These are phyloP conservation scores for Helicoverpa armigera DNA, from an alignment of 1,140 invertebrate genomes.

Conservation along the genomic window DNA sequence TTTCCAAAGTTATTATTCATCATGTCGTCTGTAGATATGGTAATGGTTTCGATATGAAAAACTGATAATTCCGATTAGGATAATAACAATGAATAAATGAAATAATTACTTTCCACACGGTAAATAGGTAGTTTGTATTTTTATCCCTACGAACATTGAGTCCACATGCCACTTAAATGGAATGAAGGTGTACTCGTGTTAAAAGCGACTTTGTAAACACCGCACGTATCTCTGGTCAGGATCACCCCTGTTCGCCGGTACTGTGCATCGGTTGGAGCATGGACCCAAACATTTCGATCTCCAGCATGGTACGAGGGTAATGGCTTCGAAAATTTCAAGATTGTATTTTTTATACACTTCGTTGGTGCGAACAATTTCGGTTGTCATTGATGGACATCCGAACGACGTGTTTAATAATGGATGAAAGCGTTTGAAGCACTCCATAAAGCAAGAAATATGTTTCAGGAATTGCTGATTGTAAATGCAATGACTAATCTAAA, in stretches of 20 bases:
- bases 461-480: neutral
- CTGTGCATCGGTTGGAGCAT: slow-evolving; percentile 46
- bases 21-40: no score
- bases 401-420: slow-evolving; percentile 22
- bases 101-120: slow-evolving; percentile 12
- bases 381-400: slow-evolving; percentile 36
- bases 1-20: no score
- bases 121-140: slow-evolving; percentile 44
- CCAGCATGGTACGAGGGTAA: slow-evolving; percentile 55
- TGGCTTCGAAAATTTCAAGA: slow-evolving; percentile 61
- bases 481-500: neutral
- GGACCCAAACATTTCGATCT: slow-evolving; percentile 54
- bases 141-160: slow-evolving; percentile 14
- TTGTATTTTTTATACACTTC: slow-evolving; percentile 50
- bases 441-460: neutral
- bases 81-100: neutral
- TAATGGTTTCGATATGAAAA: no score
- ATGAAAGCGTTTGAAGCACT: neutral
- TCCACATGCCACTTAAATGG: slow-evolving; percentile 50
- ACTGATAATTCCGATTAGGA: neutral
- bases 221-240: slow-evolving; percentile 62
- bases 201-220: slow-evolving; percentile 60
- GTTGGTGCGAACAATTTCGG: slow-evolving; percentile 48
- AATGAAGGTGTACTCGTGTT: slow-evolving; percentile 50
- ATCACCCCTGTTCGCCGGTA: slow-evolving; percentile 54